Evolutionary conservation across 2,113 vertebrate genomes (phyloP), one percentile per base, ranked within the genome.

Genomic region (Nibea albiflora): DNA sequence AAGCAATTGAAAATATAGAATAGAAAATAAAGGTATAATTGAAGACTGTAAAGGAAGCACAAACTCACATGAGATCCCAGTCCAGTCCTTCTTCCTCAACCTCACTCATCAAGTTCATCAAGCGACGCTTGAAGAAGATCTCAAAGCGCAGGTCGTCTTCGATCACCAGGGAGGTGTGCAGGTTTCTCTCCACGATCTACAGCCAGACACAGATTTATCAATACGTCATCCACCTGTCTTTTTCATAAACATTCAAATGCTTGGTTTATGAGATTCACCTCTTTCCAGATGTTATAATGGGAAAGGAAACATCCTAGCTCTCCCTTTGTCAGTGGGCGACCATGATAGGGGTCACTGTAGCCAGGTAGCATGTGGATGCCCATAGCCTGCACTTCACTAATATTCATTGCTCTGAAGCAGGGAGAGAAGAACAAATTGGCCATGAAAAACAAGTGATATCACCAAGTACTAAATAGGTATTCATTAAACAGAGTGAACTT

Each of bases 301-400:
- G 97, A 98, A 46, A 98, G 96, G 89, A 98, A 98, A 87, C 97
- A 98, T 22, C 97, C 97, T 74, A 98, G 90, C 85, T 98, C 97
- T 39, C 97, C 97, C 66, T 95, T 97, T 35, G 97, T 98, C 19
- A 98, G 94, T 0, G 97, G 97, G 7, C 97, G 94, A 4, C 96
- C 96, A 0, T 98, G 97, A 89, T 98, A 98, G 0, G 97, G 97
- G 78, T 98, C 97, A 31, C 92, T 95, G 87, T 99, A 99, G n/a
- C 97, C 96, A 0, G 97, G 96, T 22, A 98, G 92, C 97, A 99
- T 99, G 65, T 95, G 95, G 78, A 99, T 96, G 19, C 97, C 97
- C 93, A 97, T 81, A 0, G 86, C 64, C 4, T 96, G 83, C 54
- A 98, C 89, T 85, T 97, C 94, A 87, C 96, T 97, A 60, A 89